Evolutionary conservation across 2,888 invertebrate species (phyloP).

Genomic region (Leucophenga montana): DNA sequence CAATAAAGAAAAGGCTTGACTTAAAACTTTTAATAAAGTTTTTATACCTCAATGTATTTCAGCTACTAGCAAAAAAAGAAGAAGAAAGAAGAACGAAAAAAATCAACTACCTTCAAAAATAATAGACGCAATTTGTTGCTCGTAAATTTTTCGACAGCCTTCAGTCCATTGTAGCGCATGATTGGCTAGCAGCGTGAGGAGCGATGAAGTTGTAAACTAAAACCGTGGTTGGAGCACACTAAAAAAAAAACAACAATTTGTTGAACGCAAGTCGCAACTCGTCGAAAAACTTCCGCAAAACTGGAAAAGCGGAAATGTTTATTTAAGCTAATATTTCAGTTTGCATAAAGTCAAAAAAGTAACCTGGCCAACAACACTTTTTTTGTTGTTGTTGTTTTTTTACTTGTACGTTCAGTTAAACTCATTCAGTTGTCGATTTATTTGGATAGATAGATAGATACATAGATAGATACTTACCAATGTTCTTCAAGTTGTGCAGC

Average conservation of each 20-base stretch:
- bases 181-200: neutral
- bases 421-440: neutral
- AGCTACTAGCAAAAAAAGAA: slow-evolving; percentile 25
- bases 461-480: too few relatives aligned
- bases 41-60: slow-evolving; percentile 50
- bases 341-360: slow-evolving; percentile 16
- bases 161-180: neutral
- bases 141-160: slow-evolving; percentile 41
- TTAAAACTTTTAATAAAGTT: slow-evolving; percentile 65
- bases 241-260: neutral
- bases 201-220: too few relatives aligned
- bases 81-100: slow-evolving; percentile 21
- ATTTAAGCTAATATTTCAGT: slow-evolving; percentile 22
- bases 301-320: slow-evolving; percentile 35
- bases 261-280: slow-evolving; percentile 5
- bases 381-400: slow-evolving; percentile 1
- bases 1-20: slow-evolving; percentile 51
- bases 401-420: neutral
- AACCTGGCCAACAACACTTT: slow-evolving; percentile 13
- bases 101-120: slow-evolving; percentile 40
- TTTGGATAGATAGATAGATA: too few relatives aligned
- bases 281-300: slow-evolving; percentile 13
- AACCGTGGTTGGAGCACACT: too few relatives aligned
- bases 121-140: slow-evolving; percentile 64
- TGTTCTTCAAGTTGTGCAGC: too few relatives aligned